Base-by-base conservation (phyloP, 2,113 vertebrate genomes). In the Gasterosteus aculeatus region DNA sequence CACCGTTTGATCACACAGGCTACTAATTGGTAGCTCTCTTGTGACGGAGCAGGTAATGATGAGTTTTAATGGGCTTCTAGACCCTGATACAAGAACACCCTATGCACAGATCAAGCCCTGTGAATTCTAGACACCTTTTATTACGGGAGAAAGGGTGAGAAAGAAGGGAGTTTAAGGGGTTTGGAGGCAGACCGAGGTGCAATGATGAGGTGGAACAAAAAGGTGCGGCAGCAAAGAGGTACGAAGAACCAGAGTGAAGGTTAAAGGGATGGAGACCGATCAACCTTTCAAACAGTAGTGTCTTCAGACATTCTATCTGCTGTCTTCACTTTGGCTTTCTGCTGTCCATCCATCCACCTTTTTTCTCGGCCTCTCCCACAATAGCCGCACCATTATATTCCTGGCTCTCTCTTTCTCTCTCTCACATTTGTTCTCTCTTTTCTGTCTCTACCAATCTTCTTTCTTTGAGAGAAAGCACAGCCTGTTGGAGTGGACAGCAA, bases 1-100 rank as follows among this genome's bases (percentile, higher is more conserved):
- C 47, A 71, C 69, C 77, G 81, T 83, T 86, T 90, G 87, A 87
- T 83, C 83, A 74, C 79, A 26, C 47, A 84, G 68, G 51, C 72
- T 86, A 69, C 69, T 83, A 75, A 87, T 84, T 86, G 85, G 79
- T 72, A 18, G 51, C 69, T 83, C 22, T 76, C 76, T 54, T 78
- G 66, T 60, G 78, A 72, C 57, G 68, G 49, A 82, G 69, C 58
- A 77, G 57, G 72, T 81, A 72, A 74, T 56, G 39, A 75, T 75
- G 78, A 82, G 73, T 84, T 88, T 84, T 84, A 77, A 87, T 84
- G 70, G 31, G 42, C 38, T 62, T 68, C 9, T 29, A 33, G 51
- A 61, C 67, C 49, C 62, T 39, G 59, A 60, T 61, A 58, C 75
- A 75, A 46, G 5, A 7, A 49, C 26, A 22, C 18, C 59, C 49